A percentile compares a stretch with the other conserved stretches of the same genome.
phyloP scores from a whole-genome alignment of 2,888 invertebrate genomes.

The Eutolmus rufibarbis region DNA sequence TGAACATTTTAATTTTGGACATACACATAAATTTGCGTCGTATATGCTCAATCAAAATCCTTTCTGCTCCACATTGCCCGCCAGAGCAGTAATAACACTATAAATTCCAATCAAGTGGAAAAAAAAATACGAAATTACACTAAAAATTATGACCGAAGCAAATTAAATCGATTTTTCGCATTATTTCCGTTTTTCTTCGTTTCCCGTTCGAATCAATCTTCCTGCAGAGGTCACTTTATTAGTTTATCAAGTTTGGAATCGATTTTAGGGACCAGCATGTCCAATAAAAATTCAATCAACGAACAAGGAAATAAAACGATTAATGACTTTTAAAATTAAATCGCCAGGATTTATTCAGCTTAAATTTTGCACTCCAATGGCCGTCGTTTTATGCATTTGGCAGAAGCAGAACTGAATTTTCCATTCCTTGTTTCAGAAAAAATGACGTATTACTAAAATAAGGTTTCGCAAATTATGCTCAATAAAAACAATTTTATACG shows the following conservation, averaged over 20 bases:
- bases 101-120: neutral
- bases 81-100: neutral
- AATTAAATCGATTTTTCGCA: constrained; percentile 18
- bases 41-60: neutral
- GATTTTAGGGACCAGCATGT: constrained; percentile 1
- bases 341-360: neutral
- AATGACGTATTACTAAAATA: neutral
- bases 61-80: neutral
- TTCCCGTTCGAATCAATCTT: neutral
- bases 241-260: constrained; percentile 5
- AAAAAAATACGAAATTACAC: neutral
- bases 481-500: neutral
- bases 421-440: neutral
- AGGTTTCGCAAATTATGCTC: neutral
- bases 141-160: neutral
- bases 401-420: neutral
- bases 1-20: neutral
- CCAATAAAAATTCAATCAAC: neutral
- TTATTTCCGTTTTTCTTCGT: constrained; percentile 9
- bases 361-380: neutral
- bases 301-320: neutral
- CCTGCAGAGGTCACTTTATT: neutral
- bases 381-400: neutral
- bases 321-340: neutral
- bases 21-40: neutral